Evolutionary conservation across 2,113 vertebrate genomes (phyloP), one percentile per base, ranked within the genome.

Genomic region (Cavia aperea): DNA sequence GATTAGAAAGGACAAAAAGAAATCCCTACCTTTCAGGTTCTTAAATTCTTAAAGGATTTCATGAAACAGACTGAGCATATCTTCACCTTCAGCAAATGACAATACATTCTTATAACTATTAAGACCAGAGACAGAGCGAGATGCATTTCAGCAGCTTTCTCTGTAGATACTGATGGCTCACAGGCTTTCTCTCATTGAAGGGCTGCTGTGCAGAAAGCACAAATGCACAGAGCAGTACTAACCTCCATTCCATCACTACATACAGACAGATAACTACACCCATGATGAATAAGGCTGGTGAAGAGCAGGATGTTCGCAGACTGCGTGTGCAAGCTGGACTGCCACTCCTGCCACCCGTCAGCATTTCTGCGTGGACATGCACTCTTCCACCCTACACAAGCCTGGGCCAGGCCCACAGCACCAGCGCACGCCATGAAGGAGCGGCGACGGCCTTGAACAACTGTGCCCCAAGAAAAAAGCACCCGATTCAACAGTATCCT

Each of bases 61-160:
- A 88, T 60, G 65, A 81, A 86, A 91, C n/a, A 83, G n/a, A 90
- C 21, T 60, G 68, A 86, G 87, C 26, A 89, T 31, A 93, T 39
- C 72, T 86, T 94, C 56, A 85, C 5, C 5, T 62, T 92, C 92
- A 88, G 60, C 49, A 73, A 18, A 85, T 86, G 43, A 88, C 2
- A 84, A 4, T 63, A 65, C 62, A 21, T 13, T 58, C 16, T 92
- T 73, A 15, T 23, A 91, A 87, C 54, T 13, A 56, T 0, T 68
- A 26, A 73, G 16, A 24, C 24, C 68, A n/a, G 68, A 33, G 43
- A 43, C 93, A 90, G 33, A 82, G n/a, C 29, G 31, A 49, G 3
- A 21, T 78, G 72, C 46, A 2, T 70, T 88, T 83, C 56, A 82
- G 39, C 62, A 90, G 60, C 39, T 92, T 92, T 83, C 88, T 24